Evolutionary conservation across 2,797 vertebrate species (phyloP), one percentile per base, ranked within the genome.

Genomic region (Pelochelys cantorii): DNA sequence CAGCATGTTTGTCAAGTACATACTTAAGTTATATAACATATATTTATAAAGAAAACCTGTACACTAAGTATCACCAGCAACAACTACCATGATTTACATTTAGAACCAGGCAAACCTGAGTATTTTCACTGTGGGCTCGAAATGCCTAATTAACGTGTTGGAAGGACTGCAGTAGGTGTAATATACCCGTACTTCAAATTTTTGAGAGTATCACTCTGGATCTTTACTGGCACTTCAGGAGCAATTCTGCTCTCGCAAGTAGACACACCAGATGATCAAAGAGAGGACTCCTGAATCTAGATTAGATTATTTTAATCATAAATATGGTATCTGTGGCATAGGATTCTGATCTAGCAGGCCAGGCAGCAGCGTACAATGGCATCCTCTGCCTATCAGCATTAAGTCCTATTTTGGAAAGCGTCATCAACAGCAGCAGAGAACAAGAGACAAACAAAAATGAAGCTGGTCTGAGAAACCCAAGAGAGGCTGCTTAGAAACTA

Each of bases 51-150:
- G 68, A 71, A 71, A 37, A 20, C 34, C 68, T 37, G 68, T 37
- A 22, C 68, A 37, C 34, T 37, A 34, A 71, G 68, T 71, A 71
- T 71, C 68, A 22, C 18, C 29, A 65, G 31, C 62, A 65, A 65
- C 18, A 31, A 65, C 31, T 65, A 17, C 56, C 10, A 18, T 29
- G 52, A 34, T 23, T 79, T 55, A 79, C 11, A 0, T 29, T 52
- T 42, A 15, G 55, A 65, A 55, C 79, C 3, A 55, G 84, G 62
- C 7, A 85, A 87, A 94, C 90, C 92, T 92, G 93, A 95, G 92
- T 77, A 11, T 55, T 23, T 0, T 1, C 3, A 25, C 0, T 3
- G 7, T 29, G 74, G 83, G 86, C 91, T 89, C 8, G 84, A 83
- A 77, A 85, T 8, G 0, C 65, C 81, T 11, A 10, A 34, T 4